Evolutionary conservation across 2,113 vertebrate species (phyloP).

Genomic region (Mustela lutreola): DNA sequence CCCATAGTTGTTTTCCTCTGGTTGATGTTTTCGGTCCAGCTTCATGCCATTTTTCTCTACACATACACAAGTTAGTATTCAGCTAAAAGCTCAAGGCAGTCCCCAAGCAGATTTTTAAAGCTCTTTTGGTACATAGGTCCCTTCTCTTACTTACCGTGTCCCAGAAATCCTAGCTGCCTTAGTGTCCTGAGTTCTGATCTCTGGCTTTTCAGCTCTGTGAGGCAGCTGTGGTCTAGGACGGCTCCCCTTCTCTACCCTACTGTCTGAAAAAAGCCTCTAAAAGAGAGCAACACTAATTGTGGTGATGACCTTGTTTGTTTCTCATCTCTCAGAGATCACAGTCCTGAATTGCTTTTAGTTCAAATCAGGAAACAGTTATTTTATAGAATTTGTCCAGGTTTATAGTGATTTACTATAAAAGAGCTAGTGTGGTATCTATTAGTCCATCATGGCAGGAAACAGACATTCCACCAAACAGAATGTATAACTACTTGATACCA

Average conservation of each 20-base stretch:
- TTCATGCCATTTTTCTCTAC: not conserved
- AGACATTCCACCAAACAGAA: not conserved
- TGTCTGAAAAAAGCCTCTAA: not conserved
- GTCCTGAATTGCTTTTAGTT: not conserved
- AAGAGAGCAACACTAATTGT: not conserved
- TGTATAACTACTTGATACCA: not conserved
- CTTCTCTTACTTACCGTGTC: not conserved
- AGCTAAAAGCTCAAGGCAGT: not conserved
- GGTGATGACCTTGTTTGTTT: not conserved
- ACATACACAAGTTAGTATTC: not conserved
- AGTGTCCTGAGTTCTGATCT: not conserved
- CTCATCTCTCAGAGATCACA: not conserved
- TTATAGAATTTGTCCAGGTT: not conserved
- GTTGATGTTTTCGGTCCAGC: not conserved
- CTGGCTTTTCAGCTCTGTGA: not conserved
- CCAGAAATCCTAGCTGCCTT: not conserved
- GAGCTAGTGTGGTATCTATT: not conserved
- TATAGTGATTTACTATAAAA: not conserved
- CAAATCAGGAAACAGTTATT: constrained; percentile 2
- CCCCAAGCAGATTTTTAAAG: not conserved
- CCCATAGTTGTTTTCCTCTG: not conserved
- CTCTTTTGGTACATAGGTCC: not conserved
- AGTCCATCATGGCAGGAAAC: not conserved
- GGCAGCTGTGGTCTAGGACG: not conserved
- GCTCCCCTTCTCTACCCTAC: not conserved